Percentiles rank a stretch among this genome's conserved stretches.
Evolutionary conservation across 2,113 vertebrate species (phyloP).

Genomic region (Lanius ludovicianus): DNA sequence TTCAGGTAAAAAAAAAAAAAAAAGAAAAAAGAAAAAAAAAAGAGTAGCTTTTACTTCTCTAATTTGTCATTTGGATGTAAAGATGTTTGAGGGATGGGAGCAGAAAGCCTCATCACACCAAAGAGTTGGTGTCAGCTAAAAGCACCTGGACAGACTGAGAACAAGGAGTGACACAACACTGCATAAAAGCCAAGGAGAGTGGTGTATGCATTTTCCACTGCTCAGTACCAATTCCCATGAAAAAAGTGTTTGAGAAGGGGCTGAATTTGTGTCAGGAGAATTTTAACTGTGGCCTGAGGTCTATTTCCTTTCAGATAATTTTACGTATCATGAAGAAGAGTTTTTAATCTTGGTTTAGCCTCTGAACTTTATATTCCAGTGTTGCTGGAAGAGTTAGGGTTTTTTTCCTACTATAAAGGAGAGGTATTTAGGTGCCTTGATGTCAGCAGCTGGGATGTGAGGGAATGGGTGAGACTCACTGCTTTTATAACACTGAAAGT

Average conservation of each 20-base stretch:
- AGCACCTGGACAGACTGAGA: neutral
- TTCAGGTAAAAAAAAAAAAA: neutral
- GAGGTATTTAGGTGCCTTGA: neutral
- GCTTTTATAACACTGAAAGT: neutral
- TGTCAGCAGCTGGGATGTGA: neutral
- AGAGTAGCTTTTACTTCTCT: neutral
- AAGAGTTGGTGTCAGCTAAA: neutral
- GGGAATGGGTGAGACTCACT: neutral
- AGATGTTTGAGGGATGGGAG: neutral
- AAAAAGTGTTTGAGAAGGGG: neutral
- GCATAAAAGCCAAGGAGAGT: neutral
- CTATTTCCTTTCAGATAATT: neutral
- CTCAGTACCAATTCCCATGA: neutral
- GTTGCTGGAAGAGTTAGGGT: neutral
- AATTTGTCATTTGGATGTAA: neutral
- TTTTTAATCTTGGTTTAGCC: neutral
- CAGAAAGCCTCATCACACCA: neutral
- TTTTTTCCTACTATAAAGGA: neutral
- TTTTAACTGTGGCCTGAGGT: neutral
- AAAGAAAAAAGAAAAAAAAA: too few relatives aligned
- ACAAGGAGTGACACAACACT: neutral
- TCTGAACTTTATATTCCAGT: neutral
- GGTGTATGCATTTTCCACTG: neutral
- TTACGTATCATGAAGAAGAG: neutral
- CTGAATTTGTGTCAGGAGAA: neutral